Evolutionary conservation across 2,797 vertebrate genomes (phyloP).

Genomic region (Eulemur albifrons): DNA sequence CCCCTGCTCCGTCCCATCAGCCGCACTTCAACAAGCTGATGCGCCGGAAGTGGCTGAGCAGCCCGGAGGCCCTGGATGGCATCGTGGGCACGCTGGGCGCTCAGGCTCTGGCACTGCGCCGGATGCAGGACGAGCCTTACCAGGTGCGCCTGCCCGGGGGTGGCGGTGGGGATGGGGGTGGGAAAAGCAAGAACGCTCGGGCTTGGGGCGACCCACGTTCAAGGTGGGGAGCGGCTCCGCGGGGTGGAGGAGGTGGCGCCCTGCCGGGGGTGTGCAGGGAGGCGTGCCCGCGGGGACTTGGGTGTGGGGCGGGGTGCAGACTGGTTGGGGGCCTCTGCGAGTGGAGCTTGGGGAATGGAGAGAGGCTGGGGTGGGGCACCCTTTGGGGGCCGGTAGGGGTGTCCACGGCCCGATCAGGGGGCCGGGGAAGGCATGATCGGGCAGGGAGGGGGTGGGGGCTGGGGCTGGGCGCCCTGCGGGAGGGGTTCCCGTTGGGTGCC

Average conservation of each 20-base stretch:
- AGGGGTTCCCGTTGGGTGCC: not conserved
- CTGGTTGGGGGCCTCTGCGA: not conserved
- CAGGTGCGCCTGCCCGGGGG: slow-evolving; percentile 82
- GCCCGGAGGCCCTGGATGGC: slow-evolving; percentile 89
- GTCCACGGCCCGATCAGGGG: not conserved
- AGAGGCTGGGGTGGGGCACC: not conserved
- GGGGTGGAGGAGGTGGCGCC: not conserved
- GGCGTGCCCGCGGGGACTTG: not conserved
- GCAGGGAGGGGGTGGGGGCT: not conserved
- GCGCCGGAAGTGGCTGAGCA: slow-evolving; percentile 92
- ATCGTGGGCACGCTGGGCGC: slow-evolving; percentile 88
- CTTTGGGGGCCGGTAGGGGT: not conserved
- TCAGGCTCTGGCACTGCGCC: slow-evolving; percentile 87
- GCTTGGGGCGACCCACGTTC: not conserved
- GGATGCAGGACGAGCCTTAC: slow-evolving; percentile 91
- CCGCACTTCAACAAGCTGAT: slow-evolving; percentile 92
- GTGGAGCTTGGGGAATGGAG: not conserved
- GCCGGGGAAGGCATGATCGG: not conserved
- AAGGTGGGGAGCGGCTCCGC: accelerated
- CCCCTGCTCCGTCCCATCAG: slow-evolving; percentile 75
- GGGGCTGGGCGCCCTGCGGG: not conserved
- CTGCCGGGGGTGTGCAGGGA: not conserved
- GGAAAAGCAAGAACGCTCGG: not conserved
- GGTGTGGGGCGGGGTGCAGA: too few species aligned
- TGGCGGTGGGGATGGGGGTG: accelerated